Evolutionary conservation across 2,797 vertebrate species (phyloP), one percentile per base, ranked within the genome.

Genomic region (Sebastes nivosus): DNA sequence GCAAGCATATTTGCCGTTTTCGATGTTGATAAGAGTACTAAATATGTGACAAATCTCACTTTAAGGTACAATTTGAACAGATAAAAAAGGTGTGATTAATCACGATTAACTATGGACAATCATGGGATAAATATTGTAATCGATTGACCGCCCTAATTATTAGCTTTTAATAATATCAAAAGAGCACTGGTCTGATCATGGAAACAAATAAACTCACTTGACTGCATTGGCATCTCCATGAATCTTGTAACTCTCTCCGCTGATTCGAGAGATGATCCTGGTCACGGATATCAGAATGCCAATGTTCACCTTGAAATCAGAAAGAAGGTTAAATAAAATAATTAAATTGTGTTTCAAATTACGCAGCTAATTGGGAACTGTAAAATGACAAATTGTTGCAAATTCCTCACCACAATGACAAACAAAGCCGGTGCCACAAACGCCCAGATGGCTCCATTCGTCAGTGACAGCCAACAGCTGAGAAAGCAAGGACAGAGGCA

Each of bases 391-490:
- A 27, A 36, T 57, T 55, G 29, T 1, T 36, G 18, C 34, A 52
- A 58, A 65, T 68, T 80, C 88, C 96, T 80, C 95, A 99, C 99
- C 97, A 97, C 90, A 46, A 99, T 98, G 24, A 99, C 96, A 82
- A 97, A 96, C 83, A 99, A 85, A 0, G 98, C 98, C 0, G 99
- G 98, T 3, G 97, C 98, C 82, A 99, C 99, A 36, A 99, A 99
- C 16, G 98, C 98, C 99, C 99, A 99, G 93, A 99, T 96, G 42
- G 97, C 97, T 3, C 98, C 98, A 0, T 95, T 96, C 67, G 95
- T 92, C 79, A 99, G 87, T 0, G 98, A 98, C 22, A 99, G 94
- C 99, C 99, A 99, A 88, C 99, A 99, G 93, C 99, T 99, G 94
- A 57, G 79, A 88, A 81, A 90, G 57, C 72, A 92, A 70, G 83